phyloP scores from a whole-genome alignment of 2,113 vertebrate species.

The Ptilorrhoa leucosticta region DNA sequence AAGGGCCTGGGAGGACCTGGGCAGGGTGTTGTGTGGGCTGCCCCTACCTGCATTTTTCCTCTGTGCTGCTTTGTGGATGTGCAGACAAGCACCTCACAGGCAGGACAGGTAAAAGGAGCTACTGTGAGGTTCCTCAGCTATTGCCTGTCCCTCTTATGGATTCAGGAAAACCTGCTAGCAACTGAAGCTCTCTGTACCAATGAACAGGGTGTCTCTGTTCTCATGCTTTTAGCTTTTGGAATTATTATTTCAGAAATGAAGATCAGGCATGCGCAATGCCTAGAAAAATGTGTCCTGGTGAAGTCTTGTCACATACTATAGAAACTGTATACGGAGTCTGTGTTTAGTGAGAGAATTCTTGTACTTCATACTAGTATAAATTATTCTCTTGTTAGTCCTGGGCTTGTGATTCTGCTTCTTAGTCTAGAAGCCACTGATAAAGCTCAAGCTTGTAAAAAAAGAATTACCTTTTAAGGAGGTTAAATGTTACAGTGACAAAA shows the following conservation, averaged over 20 bases:
- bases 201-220: neutral
- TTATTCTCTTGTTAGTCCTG: neutral
- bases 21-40: neutral
- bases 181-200: neutral
- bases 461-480: neutral
- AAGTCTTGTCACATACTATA: neutral
- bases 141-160: neutral
- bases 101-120: neutral
- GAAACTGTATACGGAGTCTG: neutral
- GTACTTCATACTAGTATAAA: neutral
- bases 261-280: neutral
- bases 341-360: neutral
- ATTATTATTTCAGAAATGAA: neutral
- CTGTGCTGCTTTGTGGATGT: neutral
- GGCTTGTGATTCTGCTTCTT: neutral
- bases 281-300: neutral
- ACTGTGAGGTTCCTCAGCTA: neutral
- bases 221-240: neutral
- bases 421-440: neutral
- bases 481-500: neutral
- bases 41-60: neutral
- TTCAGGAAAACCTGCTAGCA: neutral
- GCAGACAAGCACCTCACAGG: neutral
- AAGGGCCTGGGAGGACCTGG: neutral
- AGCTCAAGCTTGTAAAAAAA: neutral